Evolutionary conservation across 2,113 vertebrate genomes (phyloP).

Genomic region (Elanoides forficatus): DNA sequence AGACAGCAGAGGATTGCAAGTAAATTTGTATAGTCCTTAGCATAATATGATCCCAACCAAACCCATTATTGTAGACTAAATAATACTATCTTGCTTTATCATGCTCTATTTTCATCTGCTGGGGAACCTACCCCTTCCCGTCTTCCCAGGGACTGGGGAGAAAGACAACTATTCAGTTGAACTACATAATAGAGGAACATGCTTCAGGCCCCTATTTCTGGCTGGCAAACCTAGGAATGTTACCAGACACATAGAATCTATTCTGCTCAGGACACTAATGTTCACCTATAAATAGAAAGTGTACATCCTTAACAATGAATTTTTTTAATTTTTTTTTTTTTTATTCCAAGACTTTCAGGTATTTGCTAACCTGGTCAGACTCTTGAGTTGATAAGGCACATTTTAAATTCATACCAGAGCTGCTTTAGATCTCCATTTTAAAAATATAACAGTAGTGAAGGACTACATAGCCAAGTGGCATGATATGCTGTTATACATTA

Average conservation of each 20-base stretch:
- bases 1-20: neutral
- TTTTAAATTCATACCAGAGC: neutral
- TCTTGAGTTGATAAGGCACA: neutral
- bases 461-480: neutral
- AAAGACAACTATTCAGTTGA: neutral
- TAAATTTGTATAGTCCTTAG: neutral
- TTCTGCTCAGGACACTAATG: neutral
- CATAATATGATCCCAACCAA: neutral
- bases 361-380: neutral
- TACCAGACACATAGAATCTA: neutral
- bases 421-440: neutral
- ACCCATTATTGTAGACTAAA: neutral
- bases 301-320: neutral
- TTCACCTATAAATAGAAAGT: neutral
- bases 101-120: neutral
- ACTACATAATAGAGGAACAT: neutral
- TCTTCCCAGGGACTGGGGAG: neutral
- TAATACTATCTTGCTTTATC: neutral
- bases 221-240: neutral
- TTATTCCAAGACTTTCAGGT: neutral
- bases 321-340: neutral
- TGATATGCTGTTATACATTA: neutral
- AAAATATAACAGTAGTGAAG: neutral
- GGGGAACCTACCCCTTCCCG: neutral
- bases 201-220: neutral